Conservation (phyloP, 1,140 invertebrate genomes). For the Drosophila sturtevanti region DNA sequence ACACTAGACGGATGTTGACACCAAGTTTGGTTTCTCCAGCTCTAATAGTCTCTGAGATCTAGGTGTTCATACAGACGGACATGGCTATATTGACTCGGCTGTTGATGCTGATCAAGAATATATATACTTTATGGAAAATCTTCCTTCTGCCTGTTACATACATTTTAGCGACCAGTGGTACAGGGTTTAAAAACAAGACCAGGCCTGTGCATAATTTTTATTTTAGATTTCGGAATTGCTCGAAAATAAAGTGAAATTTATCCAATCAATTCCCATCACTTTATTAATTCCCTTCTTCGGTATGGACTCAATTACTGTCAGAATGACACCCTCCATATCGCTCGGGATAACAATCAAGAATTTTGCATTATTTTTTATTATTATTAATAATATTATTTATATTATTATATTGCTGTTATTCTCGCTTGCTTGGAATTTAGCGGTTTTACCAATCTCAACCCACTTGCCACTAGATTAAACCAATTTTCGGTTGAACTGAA, state of each 20-base stretch:
- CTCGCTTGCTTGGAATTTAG: slow-evolving; percentile 4
- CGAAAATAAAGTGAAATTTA: background rate
- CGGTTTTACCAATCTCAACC: slow-evolving; percentile 41
- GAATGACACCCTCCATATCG: slow-evolving; percentile 3
- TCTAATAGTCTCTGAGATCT: too few relatives aligned
- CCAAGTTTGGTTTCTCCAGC: too few relatives aligned
- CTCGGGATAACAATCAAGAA: slow-evolving; percentile 6
- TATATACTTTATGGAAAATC: too few relatives aligned
- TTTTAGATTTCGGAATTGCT: too few relatives aligned
- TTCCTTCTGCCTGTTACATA: too few relatives aligned
- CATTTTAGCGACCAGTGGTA: too few relatives aligned
- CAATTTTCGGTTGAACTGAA: slow-evolving; percentile 44
- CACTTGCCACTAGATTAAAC: slow-evolving; percentile 63
- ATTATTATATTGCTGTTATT: background rate
- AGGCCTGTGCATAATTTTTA: too few relatives aligned
- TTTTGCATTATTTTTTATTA: background rate
- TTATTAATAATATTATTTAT: slow-evolving; percentile 1
- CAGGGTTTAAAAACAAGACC: too few relatives aligned
- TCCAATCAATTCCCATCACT: background rate
- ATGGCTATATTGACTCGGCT: too few relatives aligned
- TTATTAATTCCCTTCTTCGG: background rate
- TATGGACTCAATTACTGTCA: background rate
- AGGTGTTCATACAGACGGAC: too few relatives aligned
- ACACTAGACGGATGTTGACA: too few relatives aligned
- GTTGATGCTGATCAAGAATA: too few relatives aligned